These are phyloP conservation scores for Melanogrammus aeglefinus DNA, from an alignment of 2,797 vertebrate species.

Conservation along the genomic window DNA sequence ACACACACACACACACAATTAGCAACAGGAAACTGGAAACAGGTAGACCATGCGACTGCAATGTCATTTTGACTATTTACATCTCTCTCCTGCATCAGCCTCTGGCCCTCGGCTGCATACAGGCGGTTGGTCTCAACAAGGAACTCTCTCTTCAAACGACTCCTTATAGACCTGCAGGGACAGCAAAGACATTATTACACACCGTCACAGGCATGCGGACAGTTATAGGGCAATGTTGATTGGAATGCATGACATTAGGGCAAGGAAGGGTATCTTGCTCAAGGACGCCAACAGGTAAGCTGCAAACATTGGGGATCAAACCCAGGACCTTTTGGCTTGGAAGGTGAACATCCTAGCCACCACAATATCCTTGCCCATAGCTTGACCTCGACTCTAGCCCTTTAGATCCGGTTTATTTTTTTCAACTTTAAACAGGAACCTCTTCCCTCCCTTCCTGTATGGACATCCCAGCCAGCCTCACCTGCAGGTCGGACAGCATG, in stretches of 20 bases:
- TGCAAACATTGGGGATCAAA: background rate
- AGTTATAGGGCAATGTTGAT: background rate
- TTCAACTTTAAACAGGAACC: background rate
- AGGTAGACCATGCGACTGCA: background rate
- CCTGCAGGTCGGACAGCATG: slow-evolving; percentile 98
- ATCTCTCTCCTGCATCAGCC: slow-evolving; percentile 98
- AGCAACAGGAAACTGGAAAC: background rate
- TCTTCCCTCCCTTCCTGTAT: background rate
- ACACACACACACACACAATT: background rate
- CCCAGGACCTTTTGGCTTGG: background rate
- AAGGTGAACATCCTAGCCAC: background rate
- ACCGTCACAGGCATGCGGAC: background rate
- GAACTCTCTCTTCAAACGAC: slow-evolving; percentile 95
- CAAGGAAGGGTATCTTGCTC: background rate
- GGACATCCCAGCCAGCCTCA: slow-evolving; percentile 43
- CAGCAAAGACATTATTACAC: slow-evolving; percentile 5
- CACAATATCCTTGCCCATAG: background rate
- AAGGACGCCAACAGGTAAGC: background rate
- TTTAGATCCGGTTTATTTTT: background rate
- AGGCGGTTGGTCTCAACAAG: slow-evolving; percentile 93
- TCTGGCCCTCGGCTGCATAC: slow-evolving; percentile 95
- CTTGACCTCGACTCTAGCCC: background rate
- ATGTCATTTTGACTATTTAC: slow-evolving; percentile 66
- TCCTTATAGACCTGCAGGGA: slow-evolving; percentile 91
- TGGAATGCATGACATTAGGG: background rate